These are phyloP conservation scores for Chymomyza amoena DNA, from an alignment of 2,888 invertebrate genomes.

Conservation along the genomic window DNA sequence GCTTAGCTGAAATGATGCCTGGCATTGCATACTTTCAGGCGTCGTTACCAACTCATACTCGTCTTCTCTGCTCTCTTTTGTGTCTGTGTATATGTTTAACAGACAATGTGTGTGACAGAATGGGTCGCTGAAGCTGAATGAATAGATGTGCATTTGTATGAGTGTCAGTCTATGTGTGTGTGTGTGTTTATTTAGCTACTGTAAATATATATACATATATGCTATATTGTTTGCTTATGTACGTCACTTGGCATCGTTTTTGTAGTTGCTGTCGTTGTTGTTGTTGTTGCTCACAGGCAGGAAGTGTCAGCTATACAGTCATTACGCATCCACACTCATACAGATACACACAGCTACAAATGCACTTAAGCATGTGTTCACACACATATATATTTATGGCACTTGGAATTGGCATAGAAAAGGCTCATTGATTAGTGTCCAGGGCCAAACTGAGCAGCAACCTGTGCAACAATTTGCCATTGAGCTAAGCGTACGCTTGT, in stretches of 20 bases:
- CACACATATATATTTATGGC: not conserved
- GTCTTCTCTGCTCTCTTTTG: not conserved
- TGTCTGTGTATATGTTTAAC: slow-evolving; percentile 1
- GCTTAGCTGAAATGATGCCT: slow-evolving; percentile 21
- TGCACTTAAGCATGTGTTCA: not conserved
- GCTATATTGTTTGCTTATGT: not conserved
- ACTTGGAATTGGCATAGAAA: slow-evolving; percentile 14
- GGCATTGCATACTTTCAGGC: slow-evolving; percentile 17
- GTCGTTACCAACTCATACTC: not conserved
- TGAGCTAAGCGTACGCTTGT: slow-evolving; percentile 43
- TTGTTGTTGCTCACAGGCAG: slow-evolving; percentile 27
- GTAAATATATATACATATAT: slow-evolving; percentile 22
- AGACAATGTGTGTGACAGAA: not conserved
- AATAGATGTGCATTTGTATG: slow-evolving; percentile 7
- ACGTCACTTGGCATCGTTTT: not conserved
- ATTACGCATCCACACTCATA: slow-evolving; percentile 33
- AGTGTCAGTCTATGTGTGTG: slow-evolving; percentile 7
- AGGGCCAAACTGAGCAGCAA: slow-evolving; percentile 27
- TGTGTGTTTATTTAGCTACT: slow-evolving; percentile 26
- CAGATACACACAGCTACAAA: not conserved
- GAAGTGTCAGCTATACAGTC: slow-evolving; percentile 52
- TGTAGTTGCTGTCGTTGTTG: slow-evolving; percentile 22
- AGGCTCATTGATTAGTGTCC: slow-evolving; percentile 58
- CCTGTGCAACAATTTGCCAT: slow-evolving; percentile 17
- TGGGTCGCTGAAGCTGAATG: slow-evolving; percentile 9